Evolutionary conservation across 2,888 invertebrate genomes (phyloP), one percentile per base, ranked within the genome.

Genomic region (Brachynemurus nebulosus): DNA sequence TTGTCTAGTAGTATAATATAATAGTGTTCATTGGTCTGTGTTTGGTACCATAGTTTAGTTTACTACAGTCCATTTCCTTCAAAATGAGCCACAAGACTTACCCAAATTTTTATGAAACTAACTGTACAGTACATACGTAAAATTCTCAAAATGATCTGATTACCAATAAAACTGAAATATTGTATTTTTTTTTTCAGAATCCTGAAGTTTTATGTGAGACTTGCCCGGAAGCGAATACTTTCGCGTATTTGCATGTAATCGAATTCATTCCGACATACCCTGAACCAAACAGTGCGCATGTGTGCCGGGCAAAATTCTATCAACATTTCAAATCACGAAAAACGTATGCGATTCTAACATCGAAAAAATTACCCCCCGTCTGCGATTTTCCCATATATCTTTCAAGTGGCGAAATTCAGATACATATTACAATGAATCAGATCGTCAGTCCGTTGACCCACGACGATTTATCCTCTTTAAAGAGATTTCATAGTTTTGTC

Each of bases 321-420:
- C 58, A 75, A 16, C 57, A 79, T 11, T 60, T 80, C 1, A 53
- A 62, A 7, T 62, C 64, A 2, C 50, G 60, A 1, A 59, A 71
- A 5, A 74, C 74, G 4, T 86, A 68, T 55, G 85, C 78, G 0
- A 64, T 86, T 23, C 55, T 86, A 1, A 74, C 82, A 0, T 60
- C 70, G 1, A 68, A 76, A 11, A 59, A 59, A 4, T 58, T 86
- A 50, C 79, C 81, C 0, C 56, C 64, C 27, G 55, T 85, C 21
- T 77, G 79, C 49, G 58, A 65, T 20, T 90, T 89, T 60, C 82
- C 88, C 0, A 70, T 86, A 50, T 92, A 76, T 57, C 73, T 85
- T 56, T 69, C 74, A 14, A 70, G 73, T 46, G 84, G 84, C 1
- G 68, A 74, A 53, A 49, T 79, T 3, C 53, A 57, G 55, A 69